Evolutionary conservation across 2,888 invertebrate species (phyloP), one percentile per base, ranked within the genome.

Genomic region (Glyphotaelius pellucidus): DNA sequence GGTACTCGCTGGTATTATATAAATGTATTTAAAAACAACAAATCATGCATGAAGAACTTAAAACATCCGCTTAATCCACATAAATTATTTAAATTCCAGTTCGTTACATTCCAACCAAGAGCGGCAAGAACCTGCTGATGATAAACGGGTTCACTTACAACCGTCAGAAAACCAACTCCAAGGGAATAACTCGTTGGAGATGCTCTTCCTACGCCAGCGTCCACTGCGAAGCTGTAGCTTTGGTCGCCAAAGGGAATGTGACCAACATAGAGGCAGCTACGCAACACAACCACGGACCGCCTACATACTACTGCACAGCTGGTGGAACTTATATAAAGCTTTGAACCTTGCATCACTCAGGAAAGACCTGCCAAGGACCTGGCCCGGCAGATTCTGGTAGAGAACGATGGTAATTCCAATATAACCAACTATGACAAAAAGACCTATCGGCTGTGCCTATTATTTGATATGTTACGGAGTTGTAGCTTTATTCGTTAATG

Each of bases 171-270:
- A 89, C 89, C n/a, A 89, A 32, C 19, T 31, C 79, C n/a, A 30
- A 38, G 30, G 89, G 89, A 25, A 31, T 32, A 38, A 94, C 94
- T 9, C 95, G 95, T 2, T 95, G 95, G 95, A 95, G 95, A 92
- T 95, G 95, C 91, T 95, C 95, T 9, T 89, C 89, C 7, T 31
- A 79, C 7, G 12, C 15, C 19, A 32, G 35, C 14, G 25, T n/a
- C 12, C n/a, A 42, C n/a, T 86, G 86, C 38, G 42, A 35, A 38
- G 32, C 86, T 5, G 25, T 67, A n/a, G 67, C 67, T n/a, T 67
- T 67, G 9, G 67, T 67, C 67, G 67, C 25, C 67, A 67, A 67
- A 25, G 25, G 67, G 25, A 7, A 9, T 25, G 67, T 67, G 25
- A 67, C 9, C n/a, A 67, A 67, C n/a, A 7, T 25, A n/a, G 67